Conservation (phyloP, 2,113 vertebrate species). For the Grammomys surdaster region DNA sequence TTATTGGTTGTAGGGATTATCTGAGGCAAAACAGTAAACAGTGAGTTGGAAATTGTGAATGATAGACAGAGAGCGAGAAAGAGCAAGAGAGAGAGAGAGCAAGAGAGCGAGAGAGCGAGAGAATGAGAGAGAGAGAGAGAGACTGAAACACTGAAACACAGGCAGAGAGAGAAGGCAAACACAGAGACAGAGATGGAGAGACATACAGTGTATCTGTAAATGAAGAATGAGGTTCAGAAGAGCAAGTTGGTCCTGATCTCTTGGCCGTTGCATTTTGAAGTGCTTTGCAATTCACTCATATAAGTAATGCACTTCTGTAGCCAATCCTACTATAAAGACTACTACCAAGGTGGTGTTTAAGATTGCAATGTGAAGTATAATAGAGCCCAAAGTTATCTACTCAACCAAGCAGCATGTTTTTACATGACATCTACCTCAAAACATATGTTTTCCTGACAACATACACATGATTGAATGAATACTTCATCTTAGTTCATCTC, state of each 20-base stretch:
- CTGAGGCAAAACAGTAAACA: neutral
- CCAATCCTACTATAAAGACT: neutral
- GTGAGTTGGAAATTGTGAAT: neutral
- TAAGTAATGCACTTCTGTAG: conserved; percentile 31
- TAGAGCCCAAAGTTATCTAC: neutral
- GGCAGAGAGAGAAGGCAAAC: neutral
- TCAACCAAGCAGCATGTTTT: neutral
- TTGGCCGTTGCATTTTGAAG: neutral
- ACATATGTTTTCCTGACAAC: neutral
- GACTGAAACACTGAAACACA: neutral
- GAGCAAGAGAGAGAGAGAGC: neutral
- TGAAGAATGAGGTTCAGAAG: neutral
- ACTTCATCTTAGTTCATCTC: neutral
- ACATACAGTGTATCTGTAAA: neutral
- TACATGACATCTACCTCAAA: neutral
- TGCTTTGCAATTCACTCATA: conserved; percentile 52
- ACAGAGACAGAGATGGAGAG: neutral
- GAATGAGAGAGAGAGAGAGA: neutral
- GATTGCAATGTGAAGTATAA: conserved; percentile 14
- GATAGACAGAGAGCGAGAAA: neutral
- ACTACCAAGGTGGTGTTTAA: neutral
- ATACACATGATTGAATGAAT: neutral
- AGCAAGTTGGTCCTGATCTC: neutral
- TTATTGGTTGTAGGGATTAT: neutral
- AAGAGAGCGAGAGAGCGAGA: neutral